Evolutionary conservation across 2,113 vertebrate species (phyloP).

Genomic region (Calypte anna): DNA sequence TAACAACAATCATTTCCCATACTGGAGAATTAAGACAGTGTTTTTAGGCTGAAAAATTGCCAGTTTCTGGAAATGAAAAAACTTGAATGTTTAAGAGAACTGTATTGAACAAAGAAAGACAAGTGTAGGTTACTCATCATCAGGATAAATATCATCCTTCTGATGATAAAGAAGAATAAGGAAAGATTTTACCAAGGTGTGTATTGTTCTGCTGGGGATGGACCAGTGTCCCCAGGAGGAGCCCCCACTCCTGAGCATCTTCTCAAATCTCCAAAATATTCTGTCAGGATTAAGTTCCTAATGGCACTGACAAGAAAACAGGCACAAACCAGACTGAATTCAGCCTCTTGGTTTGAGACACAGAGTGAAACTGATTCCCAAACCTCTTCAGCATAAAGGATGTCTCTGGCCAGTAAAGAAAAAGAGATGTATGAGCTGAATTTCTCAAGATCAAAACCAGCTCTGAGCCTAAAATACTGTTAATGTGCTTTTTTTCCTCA

Average conservation of each 20-base stretch:
- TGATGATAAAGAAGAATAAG: rapidly evolving
- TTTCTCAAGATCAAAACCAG: background rate
- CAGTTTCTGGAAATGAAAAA: background rate
- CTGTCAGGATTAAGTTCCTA: background rate
- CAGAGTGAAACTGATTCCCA: background rate
- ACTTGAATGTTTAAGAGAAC: background rate
- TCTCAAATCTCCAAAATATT: background rate
- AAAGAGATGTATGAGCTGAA: background rate
- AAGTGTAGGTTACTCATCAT: background rate
- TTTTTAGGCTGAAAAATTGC: background rate
- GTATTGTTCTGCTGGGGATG: background rate
- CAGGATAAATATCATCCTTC: background rate
- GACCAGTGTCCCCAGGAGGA: background rate
- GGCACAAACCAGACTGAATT: background rate
- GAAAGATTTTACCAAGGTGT: background rate
- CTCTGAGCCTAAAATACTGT: background rate
- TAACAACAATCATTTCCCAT: background rate
- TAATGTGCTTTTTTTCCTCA: background rate
- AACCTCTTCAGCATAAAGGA: background rate
- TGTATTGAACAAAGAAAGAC: background rate
- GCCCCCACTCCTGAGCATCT: background rate
- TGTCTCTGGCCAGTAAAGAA: background rate
- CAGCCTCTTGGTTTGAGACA: background rate
- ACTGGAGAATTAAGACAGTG: background rate
- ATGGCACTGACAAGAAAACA: background rate